phyloP scores from a whole-genome alignment of 2,888 invertebrate genomes.

The Caenorhabditis sulstoni region DNA sequence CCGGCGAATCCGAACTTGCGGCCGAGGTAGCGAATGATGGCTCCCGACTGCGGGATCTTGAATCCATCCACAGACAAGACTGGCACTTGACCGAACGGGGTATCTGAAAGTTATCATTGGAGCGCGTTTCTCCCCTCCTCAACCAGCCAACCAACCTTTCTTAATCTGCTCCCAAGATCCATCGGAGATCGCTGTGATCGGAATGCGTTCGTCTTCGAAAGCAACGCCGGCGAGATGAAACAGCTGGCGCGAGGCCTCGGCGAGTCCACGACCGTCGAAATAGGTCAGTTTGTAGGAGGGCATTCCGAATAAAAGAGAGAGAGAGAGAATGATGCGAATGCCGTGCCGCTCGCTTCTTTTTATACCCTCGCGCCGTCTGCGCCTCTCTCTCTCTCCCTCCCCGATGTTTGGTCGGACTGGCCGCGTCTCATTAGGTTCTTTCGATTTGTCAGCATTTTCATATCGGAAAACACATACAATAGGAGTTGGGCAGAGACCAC shows the following conservation, averaged over 20 bases:
- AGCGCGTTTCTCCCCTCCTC: no score
- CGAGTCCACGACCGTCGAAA: constrained; percentile 46
- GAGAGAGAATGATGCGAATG: no score
- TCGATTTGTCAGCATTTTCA: no score
- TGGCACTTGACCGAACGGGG: constrained; percentile 42
- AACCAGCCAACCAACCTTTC: constrained; percentile 15
- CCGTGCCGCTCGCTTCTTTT: no score
- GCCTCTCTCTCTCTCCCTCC: not conserved
- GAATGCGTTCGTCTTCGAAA: constrained; percentile 33
- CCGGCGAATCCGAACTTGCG: constrained; percentile 54
- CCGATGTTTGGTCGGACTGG: no score
- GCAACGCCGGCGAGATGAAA: constrained; percentile 51
- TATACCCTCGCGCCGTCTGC: not conserved
- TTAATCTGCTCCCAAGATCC: constrained; percentile 32
- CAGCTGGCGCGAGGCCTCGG: constrained; percentile 46
- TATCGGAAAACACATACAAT: no score
- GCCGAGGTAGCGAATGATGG: constrained; percentile 40
- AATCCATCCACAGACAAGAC: constrained; percentile 41
- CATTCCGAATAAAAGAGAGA: no score
- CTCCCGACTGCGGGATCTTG: constrained; percentile 45
- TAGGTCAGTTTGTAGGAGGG: constrained; percentile 61
- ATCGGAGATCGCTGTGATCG: not conserved
- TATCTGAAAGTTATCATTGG: not conserved
- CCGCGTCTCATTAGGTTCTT: no score
- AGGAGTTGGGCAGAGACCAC: no score